phyloP scores from a whole-genome alignment of 2,113 vertebrate species.

The Poeciliopsis occidentalis region DNA sequence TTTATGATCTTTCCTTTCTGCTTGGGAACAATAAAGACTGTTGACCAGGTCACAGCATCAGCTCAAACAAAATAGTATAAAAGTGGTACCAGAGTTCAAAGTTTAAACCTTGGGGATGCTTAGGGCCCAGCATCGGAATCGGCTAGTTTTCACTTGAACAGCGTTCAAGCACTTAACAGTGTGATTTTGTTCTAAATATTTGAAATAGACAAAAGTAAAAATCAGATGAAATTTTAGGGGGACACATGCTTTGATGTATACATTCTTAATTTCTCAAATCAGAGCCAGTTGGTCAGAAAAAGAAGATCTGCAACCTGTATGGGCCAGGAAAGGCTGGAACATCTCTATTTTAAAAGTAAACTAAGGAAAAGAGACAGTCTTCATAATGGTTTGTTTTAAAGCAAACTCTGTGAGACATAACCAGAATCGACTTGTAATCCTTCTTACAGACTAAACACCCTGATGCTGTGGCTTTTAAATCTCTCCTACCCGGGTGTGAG shows the following conservation, averaged over 20 bases:
- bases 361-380: not conserved
- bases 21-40: conserved; percentile 66
- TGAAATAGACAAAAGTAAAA: not conserved
- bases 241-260: not conserved
- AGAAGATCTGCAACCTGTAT: not conserved
- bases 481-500: conserved; percentile 65
- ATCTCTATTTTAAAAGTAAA: not conserved
- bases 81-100: conserved; percentile 1
- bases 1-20: conserved; percentile 72
- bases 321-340: not conserved
- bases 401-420: conserved; percentile 18
- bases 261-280: not conserved
- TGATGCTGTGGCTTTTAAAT: conserved; percentile 51
- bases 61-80: not conserved
- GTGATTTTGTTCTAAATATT: not conserved
- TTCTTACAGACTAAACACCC: conserved; percentile 72
- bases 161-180: not conserved
- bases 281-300: not conserved
- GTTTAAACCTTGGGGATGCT: not conserved
- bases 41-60: conserved; percentile 43
- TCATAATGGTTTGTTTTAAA: not conserved
- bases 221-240: too few species aligned
- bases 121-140: not conserved
- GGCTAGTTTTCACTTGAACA: not conserved
- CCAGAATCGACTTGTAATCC: conserved; percentile 61